Percentiles rank a stretch among this genome's conserved stretches.
Evolutionary conservation across 1,140 invertebrate species (phyloP).

Genomic region (Zaprionus taronus): DNA sequence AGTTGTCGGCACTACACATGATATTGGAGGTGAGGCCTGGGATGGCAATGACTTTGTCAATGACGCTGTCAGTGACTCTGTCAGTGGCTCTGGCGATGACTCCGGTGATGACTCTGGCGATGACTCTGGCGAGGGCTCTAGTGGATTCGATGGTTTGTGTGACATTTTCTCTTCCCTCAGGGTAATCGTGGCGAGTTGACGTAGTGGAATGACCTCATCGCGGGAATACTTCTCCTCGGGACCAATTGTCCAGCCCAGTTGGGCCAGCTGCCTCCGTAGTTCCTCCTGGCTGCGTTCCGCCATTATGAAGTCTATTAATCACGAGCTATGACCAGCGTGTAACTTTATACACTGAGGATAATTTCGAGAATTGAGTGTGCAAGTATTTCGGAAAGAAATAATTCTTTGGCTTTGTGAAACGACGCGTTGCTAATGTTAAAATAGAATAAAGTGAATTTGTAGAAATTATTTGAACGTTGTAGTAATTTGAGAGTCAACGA

Average conservation of each 20-base stretch:
- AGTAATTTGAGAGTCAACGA: neutral
- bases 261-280: constrained; percentile 20
- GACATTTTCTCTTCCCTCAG: neutral
- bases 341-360: neutral
- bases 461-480: neutral
- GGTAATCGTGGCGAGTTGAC: constrained; percentile 22
- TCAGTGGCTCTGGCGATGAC: neutral
- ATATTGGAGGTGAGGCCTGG: neutral
- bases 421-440: neutral
- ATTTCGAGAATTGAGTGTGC: neutral
- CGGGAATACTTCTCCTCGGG: neutral
- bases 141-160: too few species aligned
- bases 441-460: neutral
- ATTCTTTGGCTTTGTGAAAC: neutral
- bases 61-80: neutral
- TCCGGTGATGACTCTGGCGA: neutral
- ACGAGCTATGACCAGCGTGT: neutral
- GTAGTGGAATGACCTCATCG: constrained; percentile 21
- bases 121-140: neutral
- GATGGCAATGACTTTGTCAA: neutral
- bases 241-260: constrained; percentile 40
- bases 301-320: constrained; percentile 10
- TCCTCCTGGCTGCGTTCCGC: constrained; percentile 28
- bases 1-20: neutral
- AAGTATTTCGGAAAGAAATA: too few species aligned